phyloP scores from a whole-genome alignment of 2,888 invertebrate genomes.

The Nineta flava region DNA sequence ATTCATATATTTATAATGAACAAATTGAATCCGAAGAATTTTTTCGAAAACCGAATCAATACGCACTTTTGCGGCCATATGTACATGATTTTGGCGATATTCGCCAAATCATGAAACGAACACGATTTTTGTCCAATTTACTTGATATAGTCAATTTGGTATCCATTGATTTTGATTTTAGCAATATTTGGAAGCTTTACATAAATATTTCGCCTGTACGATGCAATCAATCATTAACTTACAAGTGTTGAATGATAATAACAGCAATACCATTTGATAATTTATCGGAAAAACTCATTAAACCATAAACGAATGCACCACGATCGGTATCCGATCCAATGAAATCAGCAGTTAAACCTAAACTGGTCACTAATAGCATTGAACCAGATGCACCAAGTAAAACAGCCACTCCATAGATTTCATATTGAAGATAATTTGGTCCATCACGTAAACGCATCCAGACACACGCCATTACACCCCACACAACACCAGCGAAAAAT shows the following conservation, averaged over 20 bases:
- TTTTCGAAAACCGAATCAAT: too few relatives aligned
- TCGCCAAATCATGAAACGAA: background rate
- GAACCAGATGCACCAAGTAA: slow-evolving; percentile 60
- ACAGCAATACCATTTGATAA: slow-evolving; percentile 75
- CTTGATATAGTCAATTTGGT: too few relatives aligned
- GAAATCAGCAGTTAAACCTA: slow-evolving; percentile 75
- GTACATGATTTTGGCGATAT: too few relatives aligned
- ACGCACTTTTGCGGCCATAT: too few relatives aligned
- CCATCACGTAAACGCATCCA: slow-evolving; percentile 48
- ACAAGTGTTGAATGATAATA: slow-evolving; percentile 63
- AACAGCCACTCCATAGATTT: background rate
- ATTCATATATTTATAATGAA: too few relatives aligned
- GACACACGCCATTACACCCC: slow-evolving; percentile 47
- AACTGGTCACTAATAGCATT: slow-evolving; percentile 69
- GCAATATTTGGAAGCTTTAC: too few relatives aligned
- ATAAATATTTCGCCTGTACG: background rate
- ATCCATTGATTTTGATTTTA: too few relatives aligned
- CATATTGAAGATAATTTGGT: background rate
- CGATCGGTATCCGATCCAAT: slow-evolving; percentile 69
- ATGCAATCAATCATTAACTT: slow-evolving; percentile 21
- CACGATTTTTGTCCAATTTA: too few relatives aligned
- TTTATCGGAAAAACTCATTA: slow-evolving; percentile 88
- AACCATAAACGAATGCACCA: slow-evolving; percentile 83
- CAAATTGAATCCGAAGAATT: too few relatives aligned
- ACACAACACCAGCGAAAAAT: slow-evolving; percentile 48